These are phyloP conservation scores for Trissolcus basalis DNA, from an alignment of 1,140 invertebrate species.

Conservation along the genomic window DNA sequence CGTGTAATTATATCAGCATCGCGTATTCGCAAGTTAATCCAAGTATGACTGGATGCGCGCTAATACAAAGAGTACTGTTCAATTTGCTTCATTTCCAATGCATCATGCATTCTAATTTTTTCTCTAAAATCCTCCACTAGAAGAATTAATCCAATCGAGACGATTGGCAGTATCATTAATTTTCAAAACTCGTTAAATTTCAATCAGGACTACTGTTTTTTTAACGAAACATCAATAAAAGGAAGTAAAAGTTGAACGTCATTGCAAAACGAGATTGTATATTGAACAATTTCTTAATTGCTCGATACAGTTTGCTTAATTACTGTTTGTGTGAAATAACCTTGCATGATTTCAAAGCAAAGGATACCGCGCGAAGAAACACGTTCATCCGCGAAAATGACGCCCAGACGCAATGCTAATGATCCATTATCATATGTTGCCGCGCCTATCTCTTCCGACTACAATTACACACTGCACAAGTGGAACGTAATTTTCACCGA, in stretches of 20 bases:
- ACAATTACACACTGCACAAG: constrained; percentile 30
- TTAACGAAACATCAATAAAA: too few species aligned
- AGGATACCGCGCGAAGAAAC: constrained; percentile 22
- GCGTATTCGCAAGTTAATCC: constrained; percentile 37
- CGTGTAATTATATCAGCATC: constrained; percentile 60
- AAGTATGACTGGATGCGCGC: constrained; percentile 28
- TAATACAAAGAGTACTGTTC: constrained; percentile 55
- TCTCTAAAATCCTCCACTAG: too few species aligned
- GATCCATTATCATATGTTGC: constrained; percentile 45
- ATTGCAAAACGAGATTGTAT: too few species aligned
- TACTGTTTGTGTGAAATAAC: constrained; percentile 50
- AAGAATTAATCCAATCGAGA: too few species aligned
- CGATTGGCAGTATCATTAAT: too few species aligned
- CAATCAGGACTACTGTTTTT: too few species aligned
- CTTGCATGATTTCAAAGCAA: constrained; percentile 33
- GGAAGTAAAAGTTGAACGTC: too few species aligned
- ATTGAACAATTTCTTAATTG: constrained; percentile 23
- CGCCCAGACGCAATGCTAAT: constrained; percentile 32
- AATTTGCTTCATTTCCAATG: too few species aligned
- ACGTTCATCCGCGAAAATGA: constrained; percentile 43
- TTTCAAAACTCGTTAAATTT: too few species aligned
- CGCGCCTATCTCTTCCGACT: constrained; percentile 29
- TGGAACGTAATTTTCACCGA: constrained; percentile 42
- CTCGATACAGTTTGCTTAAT: constrained; percentile 43
- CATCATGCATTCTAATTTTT: too few species aligned